Evolutionary conservation across 2,797 vertebrate species (phyloP).

Genomic region (Dermochelys coriacea): DNA sequence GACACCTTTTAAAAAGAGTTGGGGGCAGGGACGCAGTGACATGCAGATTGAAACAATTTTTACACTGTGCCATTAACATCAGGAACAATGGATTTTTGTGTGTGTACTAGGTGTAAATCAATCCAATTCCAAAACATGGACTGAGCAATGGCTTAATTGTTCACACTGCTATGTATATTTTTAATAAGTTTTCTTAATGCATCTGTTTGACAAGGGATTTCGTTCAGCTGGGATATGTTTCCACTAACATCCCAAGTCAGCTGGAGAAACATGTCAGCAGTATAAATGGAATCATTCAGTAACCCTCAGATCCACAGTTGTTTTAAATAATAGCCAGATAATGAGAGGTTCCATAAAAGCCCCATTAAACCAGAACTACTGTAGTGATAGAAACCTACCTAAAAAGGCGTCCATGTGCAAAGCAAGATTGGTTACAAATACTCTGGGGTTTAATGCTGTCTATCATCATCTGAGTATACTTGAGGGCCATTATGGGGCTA

Average conservation of each 20-base stretch:
- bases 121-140: conserved; percentile 2
- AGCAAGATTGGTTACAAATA: neutral
- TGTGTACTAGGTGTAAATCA: neutral
- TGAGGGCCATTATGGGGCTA: neutral
- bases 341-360: accelerated
- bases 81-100: neutral
- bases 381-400: neutral
- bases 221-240: conserved; percentile 29
- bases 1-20: neutral
- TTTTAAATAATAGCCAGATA: neutral
- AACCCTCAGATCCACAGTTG: neutral
- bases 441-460: neutral
- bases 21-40: neutral
- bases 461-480: neutral
- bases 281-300: neutral
- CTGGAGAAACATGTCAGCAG: neutral
- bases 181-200: neutral
- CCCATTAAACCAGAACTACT: neutral
- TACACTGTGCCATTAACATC: neutral
- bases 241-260: conserved; percentile 6
- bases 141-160: conserved; percentile 6
- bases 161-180: neutral
- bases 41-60: neutral
- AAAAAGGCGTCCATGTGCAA: neutral
- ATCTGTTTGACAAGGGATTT: conserved; percentile 15